Evolutionary conservation across 2,797 vertebrate genomes (phyloP), one percentile per base, ranked within the genome.

Genomic region (Microtus agrestis): DNA sequence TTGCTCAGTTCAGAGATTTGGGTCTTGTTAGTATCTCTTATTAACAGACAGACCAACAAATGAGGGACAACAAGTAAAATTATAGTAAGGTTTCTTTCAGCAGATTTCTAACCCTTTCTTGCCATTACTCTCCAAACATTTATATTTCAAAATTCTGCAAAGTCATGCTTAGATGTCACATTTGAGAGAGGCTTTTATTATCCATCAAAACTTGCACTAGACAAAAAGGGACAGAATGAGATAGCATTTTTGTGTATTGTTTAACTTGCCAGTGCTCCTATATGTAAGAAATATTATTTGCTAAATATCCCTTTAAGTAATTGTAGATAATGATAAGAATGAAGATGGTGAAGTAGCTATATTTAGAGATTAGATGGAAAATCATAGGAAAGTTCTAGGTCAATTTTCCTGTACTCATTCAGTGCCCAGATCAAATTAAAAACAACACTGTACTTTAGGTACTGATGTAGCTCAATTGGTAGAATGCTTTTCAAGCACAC

Each of bases 1-100:
- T 29, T 37, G 3, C 1, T 48, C 21, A 46, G 2, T 1, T 21
- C 2, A 23, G 14, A 1, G 9, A 14, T 40, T n/a, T 48, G 43
- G 7, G 0, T 56, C 25, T 13, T 74, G n/a, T 3, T 95, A 40
- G 27, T 6, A 14, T 12, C 15, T 73, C 17, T 76, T 63, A 61
- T 76, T 56, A 54, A 19, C 6, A 69, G 10, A 29, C 2, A 3
- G 34, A 63, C 37, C 34, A 29, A 23, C 13, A 73, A 40, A 46
- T 46, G 25, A 15, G 29, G 31, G 4, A 4, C 37, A 40, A 3
- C n/a, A 76, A 84, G 5, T 4, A 9, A 31, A 37, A 15, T 1
- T 2, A 59, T 25, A 21, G 1, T 23, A 59, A 34, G 0, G 2
- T 59, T 12, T 79, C 29, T n/a, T 34, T 11, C 54, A 37, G 25